phyloP scores from a whole-genome alignment of 2,113 vertebrate genomes.

The Tachuris rubrigastra region DNA sequence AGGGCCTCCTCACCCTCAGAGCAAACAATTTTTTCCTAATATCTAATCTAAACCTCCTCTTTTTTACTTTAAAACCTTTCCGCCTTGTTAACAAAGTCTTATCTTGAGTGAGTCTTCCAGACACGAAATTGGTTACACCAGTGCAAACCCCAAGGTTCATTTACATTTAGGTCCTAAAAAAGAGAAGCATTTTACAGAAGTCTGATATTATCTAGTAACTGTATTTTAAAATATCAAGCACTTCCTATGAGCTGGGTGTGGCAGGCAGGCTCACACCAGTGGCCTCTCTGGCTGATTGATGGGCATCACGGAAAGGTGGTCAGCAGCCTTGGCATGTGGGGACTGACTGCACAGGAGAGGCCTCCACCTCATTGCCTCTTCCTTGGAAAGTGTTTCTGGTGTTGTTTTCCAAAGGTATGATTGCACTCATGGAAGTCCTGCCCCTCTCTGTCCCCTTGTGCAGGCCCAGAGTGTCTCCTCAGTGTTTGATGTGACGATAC shows the following conservation, averaged over 20 bases:
- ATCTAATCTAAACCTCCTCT: neutral
- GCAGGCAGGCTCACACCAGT: neutral
- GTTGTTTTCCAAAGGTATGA: neutral
- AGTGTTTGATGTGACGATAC: neutral
- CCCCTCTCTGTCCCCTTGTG: neutral
- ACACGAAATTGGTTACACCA: neutral
- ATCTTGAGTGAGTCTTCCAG: neutral
- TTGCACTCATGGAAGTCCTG: neutral
- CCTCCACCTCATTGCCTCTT: neutral
- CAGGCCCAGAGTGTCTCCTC: neutral
- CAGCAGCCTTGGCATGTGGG: neutral
- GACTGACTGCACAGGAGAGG: neutral
- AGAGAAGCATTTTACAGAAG: conserved; percentile 48
- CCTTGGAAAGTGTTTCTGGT: neutral
- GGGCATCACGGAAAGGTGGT: neutral
- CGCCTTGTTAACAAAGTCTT: neutral
- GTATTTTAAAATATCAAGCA: neutral
- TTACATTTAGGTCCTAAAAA: conserved; percentile 1
- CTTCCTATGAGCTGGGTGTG: neutral
- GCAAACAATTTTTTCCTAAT: neutral
- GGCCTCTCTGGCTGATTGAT: neutral
- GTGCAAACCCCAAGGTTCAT: neutral
- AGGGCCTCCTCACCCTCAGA: neutral
- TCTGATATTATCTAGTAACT: conserved; percentile 35
- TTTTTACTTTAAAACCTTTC: too few relatives aligned